Evolutionary conservation across 1,140 invertebrate species (phyloP).

Genomic region (Augochlora pura): DNA sequence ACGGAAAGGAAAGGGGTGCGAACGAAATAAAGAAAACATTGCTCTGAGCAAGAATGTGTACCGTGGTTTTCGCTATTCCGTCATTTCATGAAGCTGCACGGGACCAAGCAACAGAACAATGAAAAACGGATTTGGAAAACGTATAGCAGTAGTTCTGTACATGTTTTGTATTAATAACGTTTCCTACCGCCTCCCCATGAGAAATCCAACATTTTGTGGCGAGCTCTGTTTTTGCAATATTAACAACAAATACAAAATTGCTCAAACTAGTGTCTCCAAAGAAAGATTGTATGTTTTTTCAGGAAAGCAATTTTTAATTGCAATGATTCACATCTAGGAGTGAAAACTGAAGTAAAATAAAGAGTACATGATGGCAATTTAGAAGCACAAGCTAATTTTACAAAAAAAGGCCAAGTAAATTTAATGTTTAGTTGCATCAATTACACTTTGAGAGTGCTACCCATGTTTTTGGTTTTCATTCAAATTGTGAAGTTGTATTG

Average conservation of each 20-base stretch:
- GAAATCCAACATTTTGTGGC: constrained; percentile 54
- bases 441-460: too few species aligned
- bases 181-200: constrained; percentile 31
- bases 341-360: constrained; percentile 30
- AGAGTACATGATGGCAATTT: too few species aligned
- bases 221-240: constrained; percentile 44
- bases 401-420: too few species aligned
- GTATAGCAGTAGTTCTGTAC: constrained; percentile 42
- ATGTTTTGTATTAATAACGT: constrained; percentile 50
- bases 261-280: constrained; percentile 48
- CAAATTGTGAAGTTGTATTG: constrained; percentile 26
- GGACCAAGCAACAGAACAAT: constrained; percentile 28
- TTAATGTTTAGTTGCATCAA: too few species aligned
- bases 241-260: constrained; percentile 56
- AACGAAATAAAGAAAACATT: constrained; percentile 20
- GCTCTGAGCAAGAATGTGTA: constrained; percentile 49
- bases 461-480: constrained; percentile 12
- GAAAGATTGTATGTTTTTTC: constrained; percentile 3
- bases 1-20: constrained; percentile 38
- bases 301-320: not conserved
- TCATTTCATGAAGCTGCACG: constrained; percentile 39
- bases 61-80: constrained; percentile 28
- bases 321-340: not conserved
- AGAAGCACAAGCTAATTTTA: too few species aligned
- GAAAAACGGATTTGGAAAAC: constrained; percentile 23